Evolutionary conservation across 1,140 invertebrate species (phyloP).

Genomic region (Gonatopus flavifemur): DNA sequence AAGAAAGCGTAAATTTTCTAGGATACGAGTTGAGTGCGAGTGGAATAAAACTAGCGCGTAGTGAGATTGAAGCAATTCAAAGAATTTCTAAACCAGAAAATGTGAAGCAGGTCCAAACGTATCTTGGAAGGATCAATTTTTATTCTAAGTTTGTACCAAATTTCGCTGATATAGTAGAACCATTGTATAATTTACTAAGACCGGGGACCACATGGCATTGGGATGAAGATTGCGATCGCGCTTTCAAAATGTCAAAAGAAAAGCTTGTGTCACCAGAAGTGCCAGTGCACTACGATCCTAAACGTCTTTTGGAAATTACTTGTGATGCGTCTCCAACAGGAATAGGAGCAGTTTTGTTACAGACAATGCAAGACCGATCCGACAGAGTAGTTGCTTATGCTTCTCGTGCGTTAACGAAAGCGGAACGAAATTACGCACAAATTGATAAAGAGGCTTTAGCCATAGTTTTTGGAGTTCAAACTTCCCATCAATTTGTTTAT

Average conservation of each 20-base stretch:
- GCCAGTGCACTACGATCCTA: constrained; percentile 44
- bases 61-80: too few species aligned
- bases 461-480: constrained; percentile 17
- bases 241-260: too few species aligned
- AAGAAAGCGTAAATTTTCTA: constrained; percentile 28
- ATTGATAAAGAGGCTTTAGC: constrained; percentile 37
- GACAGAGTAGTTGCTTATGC: constrained; percentile 29
- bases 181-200: too few species aligned
- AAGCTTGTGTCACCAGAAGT: constrained; percentile 29
- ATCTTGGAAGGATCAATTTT: too few species aligned
- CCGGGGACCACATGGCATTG: too few species aligned
- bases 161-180: constrained; percentile 8
- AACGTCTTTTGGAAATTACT: constrained; percentile 43
- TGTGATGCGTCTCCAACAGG: constrained; percentile 48
- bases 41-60: too few species aligned
- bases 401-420: constrained; percentile 23
- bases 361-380: not conserved
- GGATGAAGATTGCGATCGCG: too few species aligned
- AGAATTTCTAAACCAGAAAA: too few species aligned
- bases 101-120: constrained; percentile 32
- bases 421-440: constrained; percentile 35
- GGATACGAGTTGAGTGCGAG: too few species aligned
- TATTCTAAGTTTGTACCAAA: too few species aligned
- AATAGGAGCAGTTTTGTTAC: constrained; percentile 46
- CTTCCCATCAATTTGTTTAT: constrained; percentile 11